phyloP scores from a whole-genome alignment of 1,140 invertebrate genomes.

The Andrena cerasifolii region DNA sequence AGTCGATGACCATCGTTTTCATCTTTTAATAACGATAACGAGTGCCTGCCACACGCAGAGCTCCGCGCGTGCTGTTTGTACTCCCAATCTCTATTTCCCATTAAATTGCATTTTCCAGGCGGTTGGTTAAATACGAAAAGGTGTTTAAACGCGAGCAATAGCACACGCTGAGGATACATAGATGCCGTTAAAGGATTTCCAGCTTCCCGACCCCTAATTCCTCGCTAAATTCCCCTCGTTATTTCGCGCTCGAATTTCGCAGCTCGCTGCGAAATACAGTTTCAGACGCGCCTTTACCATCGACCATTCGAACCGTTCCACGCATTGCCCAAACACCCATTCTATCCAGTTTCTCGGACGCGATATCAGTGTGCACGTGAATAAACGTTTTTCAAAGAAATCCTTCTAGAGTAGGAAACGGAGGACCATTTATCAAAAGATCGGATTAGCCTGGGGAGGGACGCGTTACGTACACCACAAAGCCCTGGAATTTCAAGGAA shows the following conservation, averaged over 20 bases:
- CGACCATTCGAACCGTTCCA: too few relatives aligned
- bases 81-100: not conserved
- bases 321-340: too few relatives aligned
- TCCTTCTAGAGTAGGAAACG: not conserved
- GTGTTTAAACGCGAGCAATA: not conserved
- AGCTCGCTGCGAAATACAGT: not conserved
- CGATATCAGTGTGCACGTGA: too few relatives aligned
- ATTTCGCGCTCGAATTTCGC: not conserved
- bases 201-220: conserved; percentile 17
- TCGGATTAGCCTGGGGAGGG: conserved; percentile 4
- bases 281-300: not conserved
- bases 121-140: conserved; percentile 30
- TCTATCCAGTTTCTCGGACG: too few relatives aligned
- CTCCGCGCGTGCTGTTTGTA: not conserved
- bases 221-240: not conserved
- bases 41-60: too few relatives aligned
- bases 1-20: not conserved
- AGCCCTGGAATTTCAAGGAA: not conserved
- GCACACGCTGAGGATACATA: conserved; percentile 7
- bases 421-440: conserved; percentile 23
- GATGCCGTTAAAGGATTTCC: conserved; percentile 41
- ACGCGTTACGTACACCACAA: conserved; percentile 2
- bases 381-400: not conserved
- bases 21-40: not conserved
- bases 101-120: conserved; percentile 13